phyloP scores from a whole-genome alignment of 64 coral and sea anemone genomes.

The Orbicella faveolata region DNA sequence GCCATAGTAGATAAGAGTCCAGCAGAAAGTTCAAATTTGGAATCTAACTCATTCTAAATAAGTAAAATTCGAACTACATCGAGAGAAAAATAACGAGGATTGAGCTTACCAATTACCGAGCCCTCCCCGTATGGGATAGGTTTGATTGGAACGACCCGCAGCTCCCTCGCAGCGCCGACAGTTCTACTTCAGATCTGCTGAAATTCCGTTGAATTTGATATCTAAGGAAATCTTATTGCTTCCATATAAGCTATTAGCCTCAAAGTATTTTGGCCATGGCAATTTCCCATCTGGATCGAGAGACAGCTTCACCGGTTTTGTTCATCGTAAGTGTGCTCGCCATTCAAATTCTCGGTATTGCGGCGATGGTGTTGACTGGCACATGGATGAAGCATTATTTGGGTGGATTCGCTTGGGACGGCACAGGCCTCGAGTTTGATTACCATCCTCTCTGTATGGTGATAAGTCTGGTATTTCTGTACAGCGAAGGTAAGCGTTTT shows the following conservation, averaged over 20 bases:
- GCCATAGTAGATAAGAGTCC: too few species aligned
- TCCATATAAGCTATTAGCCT: not conserved
- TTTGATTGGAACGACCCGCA: too few species aligned
- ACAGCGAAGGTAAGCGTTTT: constrained; percentile 83
- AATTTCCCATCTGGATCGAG: not conserved
- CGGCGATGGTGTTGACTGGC: constrained; percentile 72
- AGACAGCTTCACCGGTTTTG: constrained; percentile 46
- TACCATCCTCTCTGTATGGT: constrained; percentile 98
- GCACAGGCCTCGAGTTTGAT: constrained; percentile 75
- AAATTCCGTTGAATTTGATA: not conserved
- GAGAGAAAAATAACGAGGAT: too few species aligned
- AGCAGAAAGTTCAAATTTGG: too few species aligned
- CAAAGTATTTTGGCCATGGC: not conserved
- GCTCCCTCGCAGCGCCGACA: too few species aligned
- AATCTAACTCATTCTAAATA: too few species aligned
- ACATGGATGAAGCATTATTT: constrained; percentile 94
- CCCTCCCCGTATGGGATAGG: not conserved
- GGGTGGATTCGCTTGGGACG: constrained; percentile 97
- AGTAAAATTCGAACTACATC: too few species aligned
- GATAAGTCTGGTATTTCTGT: constrained; percentile 86
- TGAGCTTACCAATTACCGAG: not conserved
- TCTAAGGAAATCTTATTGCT: not conserved
- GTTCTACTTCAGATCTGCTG: too few species aligned
- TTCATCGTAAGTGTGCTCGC: constrained; percentile 65
- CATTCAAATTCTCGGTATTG: constrained; percentile 84